Conservation (phyloP, 2,113 vertebrate species). For the Narcine bancroftii region DNA sequence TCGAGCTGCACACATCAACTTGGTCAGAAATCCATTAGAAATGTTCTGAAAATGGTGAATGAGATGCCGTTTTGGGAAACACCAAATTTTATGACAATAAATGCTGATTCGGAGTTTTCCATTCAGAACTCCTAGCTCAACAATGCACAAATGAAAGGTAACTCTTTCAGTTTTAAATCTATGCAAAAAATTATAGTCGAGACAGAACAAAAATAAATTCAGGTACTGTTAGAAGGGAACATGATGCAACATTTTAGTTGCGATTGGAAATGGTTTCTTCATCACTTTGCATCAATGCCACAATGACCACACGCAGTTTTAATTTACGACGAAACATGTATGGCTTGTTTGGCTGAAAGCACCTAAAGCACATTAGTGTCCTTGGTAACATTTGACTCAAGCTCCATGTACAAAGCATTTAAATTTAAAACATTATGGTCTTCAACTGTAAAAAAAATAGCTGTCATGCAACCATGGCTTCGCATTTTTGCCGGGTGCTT, state of each 20-base stretch:
- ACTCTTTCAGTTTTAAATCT: neutral
- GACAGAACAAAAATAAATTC: neutral
- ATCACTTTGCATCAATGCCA: neutral
- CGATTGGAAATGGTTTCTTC: neutral
- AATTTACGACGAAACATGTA: neutral
- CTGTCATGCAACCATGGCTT: neutral
- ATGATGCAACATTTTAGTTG: neutral
- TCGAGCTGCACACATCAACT: neutral
- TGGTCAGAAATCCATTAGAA: neutral
- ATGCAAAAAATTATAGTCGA: neutral
- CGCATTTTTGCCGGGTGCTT: neutral
- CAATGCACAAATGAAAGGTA: neutral
- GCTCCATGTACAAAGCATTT: neutral
- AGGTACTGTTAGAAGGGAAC: neutral
- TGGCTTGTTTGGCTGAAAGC: neutral
- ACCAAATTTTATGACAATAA: too few relatives aligned
- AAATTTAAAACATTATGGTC: neutral
- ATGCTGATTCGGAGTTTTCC: neutral
- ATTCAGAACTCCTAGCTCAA: neutral
- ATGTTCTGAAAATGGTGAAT: neutral
- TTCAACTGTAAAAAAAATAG: neutral
- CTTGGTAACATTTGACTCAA: neutral
- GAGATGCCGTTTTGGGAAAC: too few relatives aligned
- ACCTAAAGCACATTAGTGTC: neutral
- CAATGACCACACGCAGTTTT: neutral